These are phyloP conservation scores for Spicauda simplicius DNA, from an alignment of 2,888 invertebrate genomes.

Conservation along the genomic window DNA sequence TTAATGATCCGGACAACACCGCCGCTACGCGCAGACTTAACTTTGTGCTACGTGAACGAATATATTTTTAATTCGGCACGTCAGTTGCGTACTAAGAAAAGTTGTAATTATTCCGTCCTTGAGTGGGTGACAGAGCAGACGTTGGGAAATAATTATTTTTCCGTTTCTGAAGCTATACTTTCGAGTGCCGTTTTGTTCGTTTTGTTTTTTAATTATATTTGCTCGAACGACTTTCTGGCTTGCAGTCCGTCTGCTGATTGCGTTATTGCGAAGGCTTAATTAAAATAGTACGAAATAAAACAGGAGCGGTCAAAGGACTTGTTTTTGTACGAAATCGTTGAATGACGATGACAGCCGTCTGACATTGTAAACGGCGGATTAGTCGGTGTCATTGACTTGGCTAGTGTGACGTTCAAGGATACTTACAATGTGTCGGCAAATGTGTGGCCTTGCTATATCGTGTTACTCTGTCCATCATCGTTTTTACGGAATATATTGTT, in stretches of 20 bases:
- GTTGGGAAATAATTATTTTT: conserved; percentile 43
- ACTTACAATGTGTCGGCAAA: too few species aligned
- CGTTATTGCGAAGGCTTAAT: conserved; percentile 28
- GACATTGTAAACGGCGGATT: not conserved
- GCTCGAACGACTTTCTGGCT: conserved; percentile 33
- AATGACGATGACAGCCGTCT: not conserved
- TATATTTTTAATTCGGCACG: conserved; percentile 61
- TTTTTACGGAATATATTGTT: too few species aligned
- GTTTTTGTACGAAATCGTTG: conserved; percentile 13
- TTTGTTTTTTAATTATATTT: conserved; percentile 38
- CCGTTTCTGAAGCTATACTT: conserved; percentile 44
- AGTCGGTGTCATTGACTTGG: not conserved
- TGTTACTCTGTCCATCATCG: too few species aligned
- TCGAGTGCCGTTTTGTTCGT: conserved; percentile 43
- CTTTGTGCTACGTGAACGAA: conserved; percentile 55
- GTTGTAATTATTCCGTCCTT: conserved; percentile 45
- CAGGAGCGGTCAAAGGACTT: conserved; percentile 20
- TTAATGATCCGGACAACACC: conserved; percentile 63
- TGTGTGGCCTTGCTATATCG: too few species aligned
- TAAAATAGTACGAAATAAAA: conserved; percentile 36
- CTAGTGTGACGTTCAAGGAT: too few species aligned
- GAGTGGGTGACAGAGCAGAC: conserved; percentile 42
- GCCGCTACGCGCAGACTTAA: conserved; percentile 50
- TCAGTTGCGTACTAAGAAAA: conserved; percentile 41
- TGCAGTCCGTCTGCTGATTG: conserved; percentile 33